Base-by-base conservation (phyloP, 2,113 vertebrate species). In the Glaucidium brasilianum region DNA sequence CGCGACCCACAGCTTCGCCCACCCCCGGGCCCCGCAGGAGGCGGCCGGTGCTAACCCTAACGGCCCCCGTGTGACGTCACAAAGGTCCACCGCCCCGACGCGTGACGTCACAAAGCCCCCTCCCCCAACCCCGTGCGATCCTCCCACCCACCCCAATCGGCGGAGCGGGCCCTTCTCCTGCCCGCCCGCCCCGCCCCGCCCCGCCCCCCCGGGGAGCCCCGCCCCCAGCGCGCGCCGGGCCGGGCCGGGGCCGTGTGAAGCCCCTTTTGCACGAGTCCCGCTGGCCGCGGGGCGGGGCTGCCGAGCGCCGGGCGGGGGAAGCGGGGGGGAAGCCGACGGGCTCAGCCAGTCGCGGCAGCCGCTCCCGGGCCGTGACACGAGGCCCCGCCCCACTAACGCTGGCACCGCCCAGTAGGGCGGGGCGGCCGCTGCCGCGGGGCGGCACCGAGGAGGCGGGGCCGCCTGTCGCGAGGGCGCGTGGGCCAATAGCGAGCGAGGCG, bases 261-360 rank as follows among this genome's bases (percentile, higher is more conserved):
- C 77, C 59, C 91, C 82, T 79, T 95, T 95, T 95, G 94, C 94
- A 95, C 94, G 92, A 91, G 83, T 94, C 94, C 94, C 92, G 75
- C 91, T 88, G 43, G 77, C 67, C 19, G 52, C 25, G 74, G 45
- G 88, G 88, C 58, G 88, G 80, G 59, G 2, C 72, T 23, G 17
- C 34, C 34, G 41, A 29, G 35, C 45, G 10, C 50, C 4, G 32
- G n/a, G 37, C 26, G 66, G 69, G 22, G 62, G 62, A 30, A 18
- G 62, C 13, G 15, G 29, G 22, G 35, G 55, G 14, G 22, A 52
- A 69, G 37, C 84, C 32, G 45, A 10, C 2, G 7, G 21, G 2
- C 3, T 18, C 25, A 16, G 43, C 89, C 93, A 94, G 84, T 84
- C 35, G 60, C 2, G 9, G 8, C 2, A 19, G 27, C 5, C 15